Percentiles rank a stretch among this genome's conserved stretches.
phyloP scores from a whole-genome alignment of 1,140 invertebrate species.

The Harlomillsia oculata region DNA sequence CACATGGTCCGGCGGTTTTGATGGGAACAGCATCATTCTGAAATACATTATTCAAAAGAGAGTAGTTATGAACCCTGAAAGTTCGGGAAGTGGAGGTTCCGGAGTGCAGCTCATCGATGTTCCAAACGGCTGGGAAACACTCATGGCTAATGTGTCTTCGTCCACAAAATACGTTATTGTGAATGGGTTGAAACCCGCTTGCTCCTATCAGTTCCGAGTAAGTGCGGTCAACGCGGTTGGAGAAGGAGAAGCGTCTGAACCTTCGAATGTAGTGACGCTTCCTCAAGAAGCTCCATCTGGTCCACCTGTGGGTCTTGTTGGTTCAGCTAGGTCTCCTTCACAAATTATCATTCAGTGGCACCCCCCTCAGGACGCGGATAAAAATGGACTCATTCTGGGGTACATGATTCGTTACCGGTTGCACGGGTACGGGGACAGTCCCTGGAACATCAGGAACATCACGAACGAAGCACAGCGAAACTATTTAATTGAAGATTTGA shows the following conservation, averaged over 20 bases:
- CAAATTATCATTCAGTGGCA: constrained; percentile 98
- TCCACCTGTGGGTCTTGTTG: constrained; percentile 77
- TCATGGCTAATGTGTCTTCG: constrained; percentile 73
- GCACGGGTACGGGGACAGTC: constrained; percentile 78
- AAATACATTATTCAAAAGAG: constrained; percentile 88
- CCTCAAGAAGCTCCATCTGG: constrained; percentile 91
- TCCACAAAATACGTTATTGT: constrained; percentile 69
- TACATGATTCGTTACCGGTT: constrained; percentile 85
- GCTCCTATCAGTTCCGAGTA: constrained; percentile 90
- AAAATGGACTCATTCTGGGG: constrained; percentile 88
- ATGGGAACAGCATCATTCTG: constrained; percentile 89
- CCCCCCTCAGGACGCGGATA: constrained; percentile 78
- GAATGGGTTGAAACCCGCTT: constrained; percentile 76
- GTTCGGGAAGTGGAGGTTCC: too few species aligned
- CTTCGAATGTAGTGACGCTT: constrained; percentile 74
- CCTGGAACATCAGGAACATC: constrained; percentile 81
- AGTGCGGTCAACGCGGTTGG: constrained; percentile 91
- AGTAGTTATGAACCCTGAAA: constrained; percentile 65
- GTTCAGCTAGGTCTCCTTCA: constrained; percentile 79
- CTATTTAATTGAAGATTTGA: constrained; percentile 83
- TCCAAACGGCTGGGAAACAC: constrained; percentile 61
- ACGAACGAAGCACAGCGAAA: constrained; percentile 86
- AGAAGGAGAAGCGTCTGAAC: constrained; percentile 76
- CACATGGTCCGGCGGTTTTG: constrained; percentile 87
- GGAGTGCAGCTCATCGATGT: constrained; percentile 46